phyloP scores from a whole-genome alignment of 2,888 invertebrate species.

The Dynastes tityus region DNA sequence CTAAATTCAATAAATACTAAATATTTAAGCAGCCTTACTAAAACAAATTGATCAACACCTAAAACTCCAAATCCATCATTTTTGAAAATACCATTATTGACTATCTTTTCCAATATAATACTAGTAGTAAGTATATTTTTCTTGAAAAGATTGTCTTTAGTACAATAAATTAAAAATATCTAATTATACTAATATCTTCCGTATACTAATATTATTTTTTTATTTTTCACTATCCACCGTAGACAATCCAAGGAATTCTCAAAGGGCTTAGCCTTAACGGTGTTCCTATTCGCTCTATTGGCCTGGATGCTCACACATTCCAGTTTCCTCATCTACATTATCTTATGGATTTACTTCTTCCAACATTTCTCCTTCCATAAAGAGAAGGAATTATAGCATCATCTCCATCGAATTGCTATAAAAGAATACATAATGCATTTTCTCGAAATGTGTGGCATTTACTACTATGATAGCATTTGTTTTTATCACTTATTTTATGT shows the following conservation, averaged over 20 bases:
- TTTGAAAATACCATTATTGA: too few relatives aligned
- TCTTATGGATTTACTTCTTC: conserved; percentile 55
- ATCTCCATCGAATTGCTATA: conserved; percentile 7
- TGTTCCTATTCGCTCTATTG: conserved; percentile 60
- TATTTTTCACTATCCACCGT: conserved; percentile 57
- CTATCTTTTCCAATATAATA: too few relatives aligned
- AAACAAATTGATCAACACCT: too few relatives aligned
- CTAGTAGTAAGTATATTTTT: background rate
- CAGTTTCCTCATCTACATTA: conserved; percentile 55
- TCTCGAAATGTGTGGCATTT: conserved; percentile 42
- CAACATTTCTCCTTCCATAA: conserved; percentile 48
- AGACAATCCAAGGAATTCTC: conserved; percentile 62
- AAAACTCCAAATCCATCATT: too few relatives aligned
- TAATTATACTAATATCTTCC: conserved; percentile 49
- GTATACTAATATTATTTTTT: conserved; percentile 53
- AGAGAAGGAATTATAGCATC: conserved; percentile 36
- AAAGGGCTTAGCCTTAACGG: conserved; percentile 57
- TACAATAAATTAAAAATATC: conserved; percentile 28
- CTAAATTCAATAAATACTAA: too few relatives aligned
- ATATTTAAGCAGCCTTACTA: too few relatives aligned
- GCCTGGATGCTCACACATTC: conserved; percentile 59
- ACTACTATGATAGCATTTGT: conserved; percentile 33
- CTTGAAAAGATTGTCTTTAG: conserved; percentile 12
- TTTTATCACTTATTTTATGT: conserved; percentile 20
- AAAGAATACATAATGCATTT: background rate